Evolutionary conservation across 2,888 invertebrate genomes (phyloP).

Genomic region (Noctua comes): DNA sequence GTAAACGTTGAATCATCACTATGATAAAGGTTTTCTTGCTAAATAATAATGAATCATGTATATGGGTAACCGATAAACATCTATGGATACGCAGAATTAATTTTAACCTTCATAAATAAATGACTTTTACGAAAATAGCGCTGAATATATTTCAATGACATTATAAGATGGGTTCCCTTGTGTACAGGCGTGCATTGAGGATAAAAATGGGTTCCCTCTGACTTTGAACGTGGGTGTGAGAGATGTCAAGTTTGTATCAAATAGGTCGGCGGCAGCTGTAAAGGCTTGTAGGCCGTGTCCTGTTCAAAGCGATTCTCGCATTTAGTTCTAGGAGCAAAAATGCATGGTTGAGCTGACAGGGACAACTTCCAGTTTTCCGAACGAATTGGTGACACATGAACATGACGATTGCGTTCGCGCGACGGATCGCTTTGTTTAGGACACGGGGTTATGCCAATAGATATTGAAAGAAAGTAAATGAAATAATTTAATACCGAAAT

Average conservation of each 20-base stretch:
- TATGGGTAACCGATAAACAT: constrained; percentile 38
- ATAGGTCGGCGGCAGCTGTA: not conserved
- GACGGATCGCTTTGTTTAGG: not conserved
- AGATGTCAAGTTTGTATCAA: constrained; percentile 17
- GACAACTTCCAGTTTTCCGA: not conserved
- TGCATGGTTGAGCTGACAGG: not conserved
- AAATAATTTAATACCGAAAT: too few species aligned
- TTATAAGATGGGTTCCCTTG: constrained; percentile 1
- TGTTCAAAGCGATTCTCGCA: not conserved
- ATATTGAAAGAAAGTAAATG: too few species aligned
- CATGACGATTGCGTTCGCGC: not conserved
- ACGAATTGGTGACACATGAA: not conserved
- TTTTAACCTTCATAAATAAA: constrained; percentile 29
- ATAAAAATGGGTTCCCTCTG: constrained; percentile 32
- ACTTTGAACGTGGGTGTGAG: constrained; percentile 15
- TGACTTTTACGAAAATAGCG: constrained; percentile 24
- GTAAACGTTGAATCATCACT: constrained; percentile 33
- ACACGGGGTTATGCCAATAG: not conserved
- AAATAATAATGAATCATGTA: constrained; percentile 39
- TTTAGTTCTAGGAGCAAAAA: not conserved
- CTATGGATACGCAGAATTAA: constrained; percentile 36
- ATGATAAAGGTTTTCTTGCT: constrained; percentile 38
- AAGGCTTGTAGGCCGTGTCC: not conserved
- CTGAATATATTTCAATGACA: constrained; percentile 37
- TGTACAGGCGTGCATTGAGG: constrained; percentile 11